Evolutionary conservation across 2,888 invertebrate genomes (phyloP).

Genomic region (Xestia xanthographa): DNA sequence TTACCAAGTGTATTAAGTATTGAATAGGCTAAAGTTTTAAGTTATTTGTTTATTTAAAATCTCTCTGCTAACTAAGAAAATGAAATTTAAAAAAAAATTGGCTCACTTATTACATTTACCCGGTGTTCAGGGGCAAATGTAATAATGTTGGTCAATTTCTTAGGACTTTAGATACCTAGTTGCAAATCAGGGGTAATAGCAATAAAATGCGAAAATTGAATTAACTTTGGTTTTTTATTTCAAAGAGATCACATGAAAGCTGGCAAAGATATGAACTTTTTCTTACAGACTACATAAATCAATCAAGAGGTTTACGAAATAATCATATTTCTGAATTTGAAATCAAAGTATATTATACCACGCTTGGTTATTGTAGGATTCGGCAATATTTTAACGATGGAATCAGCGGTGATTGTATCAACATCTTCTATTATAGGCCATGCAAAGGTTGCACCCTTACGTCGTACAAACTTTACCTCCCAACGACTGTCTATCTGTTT

Average conservation of each 20-base stretch:
- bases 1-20: neutral
- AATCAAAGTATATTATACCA: slow-evolving; percentile 17
- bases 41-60: slow-evolving; percentile 5
- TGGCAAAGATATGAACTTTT: neutral
- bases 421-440: slow-evolving; percentile 8
- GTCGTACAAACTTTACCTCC: slow-evolving; percentile 9
- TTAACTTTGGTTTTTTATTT: slow-evolving; percentile 11
- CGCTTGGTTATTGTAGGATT: slow-evolving; percentile 11
- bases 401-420: slow-evolving; percentile 14
- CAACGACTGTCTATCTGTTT: too few species aligned
- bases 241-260: slow-evolving; percentile 19
- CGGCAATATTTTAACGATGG: too few species aligned
- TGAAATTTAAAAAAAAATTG: neutral
- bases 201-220: slow-evolving; percentile 7
- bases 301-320: slow-evolving; percentile 9
- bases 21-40: neutral
- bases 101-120: slow-evolving; percentile 10
- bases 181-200: slow-evolving; percentile 6
- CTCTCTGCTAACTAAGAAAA: neutral
- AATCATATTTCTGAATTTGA: slow-evolving; percentile 16
- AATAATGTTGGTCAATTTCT: too few species aligned
- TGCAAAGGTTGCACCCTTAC: slow-evolving; percentile 1
- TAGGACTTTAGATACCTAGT: too few species aligned
- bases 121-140: slow-evolving; percentile 8
- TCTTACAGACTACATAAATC: slow-evolving; percentile 3